Evolutionary conservation across 37 sponge, comb jelly and placozoan genomes (phyloP).

Genomic region (Lycopodina hypogea): DNA sequence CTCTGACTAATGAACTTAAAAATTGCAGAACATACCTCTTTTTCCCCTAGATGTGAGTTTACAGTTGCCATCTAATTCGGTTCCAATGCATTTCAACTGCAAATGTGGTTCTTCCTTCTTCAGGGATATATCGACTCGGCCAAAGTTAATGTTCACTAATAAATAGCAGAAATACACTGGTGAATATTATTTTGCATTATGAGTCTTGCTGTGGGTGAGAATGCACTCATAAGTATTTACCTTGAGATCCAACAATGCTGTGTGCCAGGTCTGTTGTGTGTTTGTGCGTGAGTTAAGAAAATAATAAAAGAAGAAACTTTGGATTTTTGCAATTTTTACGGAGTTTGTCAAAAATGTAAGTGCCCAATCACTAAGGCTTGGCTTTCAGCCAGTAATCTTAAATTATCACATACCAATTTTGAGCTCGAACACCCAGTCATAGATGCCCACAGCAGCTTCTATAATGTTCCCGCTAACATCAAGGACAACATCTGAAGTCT

Average conservation of each 20-base stretch:
- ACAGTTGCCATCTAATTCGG: slow-evolving; percentile 18
- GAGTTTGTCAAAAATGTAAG: not conserved
- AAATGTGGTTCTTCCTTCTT: slow-evolving; percentile 5
- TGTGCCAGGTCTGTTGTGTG: slow-evolving; percentile 10
- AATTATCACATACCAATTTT: slow-evolving; percentile 53
- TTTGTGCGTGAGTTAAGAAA: not conserved
- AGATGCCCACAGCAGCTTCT: slow-evolving; percentile 42
- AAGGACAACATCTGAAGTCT: slow-evolving; percentile 38
- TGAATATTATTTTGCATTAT: not conserved
- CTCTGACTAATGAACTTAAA: too few species aligned
- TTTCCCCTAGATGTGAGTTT: slow-evolving; percentile 1
- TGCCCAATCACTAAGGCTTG: not conserved
- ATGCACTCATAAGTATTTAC: not conserved
- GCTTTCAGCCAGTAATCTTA: too few species aligned
- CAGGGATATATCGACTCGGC: slow-evolving; percentile 32
- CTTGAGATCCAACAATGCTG: slow-evolving; percentile 13
- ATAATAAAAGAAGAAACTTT: too few species aligned
- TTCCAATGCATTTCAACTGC: slow-evolving; percentile 47
- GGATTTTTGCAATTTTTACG: too few species aligned
- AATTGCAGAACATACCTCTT: too few species aligned
- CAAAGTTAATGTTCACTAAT: slow-evolving; percentile 19
- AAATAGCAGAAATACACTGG: not conserved
- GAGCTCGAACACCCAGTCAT: slow-evolving; percentile 48
- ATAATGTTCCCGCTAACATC: slow-evolving; percentile 33
- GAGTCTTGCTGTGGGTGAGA: not conserved